Percentiles rank a stretch among this genome's conserved stretches.
These are phyloP conservation scores for Phalacrocorax brasilianus DNA, from an alignment of 2,113 vertebrate species.

Conservation along the genomic window DNA sequence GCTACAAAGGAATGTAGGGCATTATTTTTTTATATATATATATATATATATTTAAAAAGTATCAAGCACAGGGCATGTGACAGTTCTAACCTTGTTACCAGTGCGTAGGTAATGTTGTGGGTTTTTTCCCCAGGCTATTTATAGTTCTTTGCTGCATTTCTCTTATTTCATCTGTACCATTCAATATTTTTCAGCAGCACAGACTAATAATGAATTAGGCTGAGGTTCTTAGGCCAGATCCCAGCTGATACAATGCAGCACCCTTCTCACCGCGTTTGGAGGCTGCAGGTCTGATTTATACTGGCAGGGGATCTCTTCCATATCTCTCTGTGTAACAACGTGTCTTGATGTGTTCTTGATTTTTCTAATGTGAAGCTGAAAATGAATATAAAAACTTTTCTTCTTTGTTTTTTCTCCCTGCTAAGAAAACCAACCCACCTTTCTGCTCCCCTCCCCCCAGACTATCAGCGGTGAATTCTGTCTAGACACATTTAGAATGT, in stretches of 20 bases:
- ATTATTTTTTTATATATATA: neutral
- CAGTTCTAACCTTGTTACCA: neutral
- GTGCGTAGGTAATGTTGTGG: neutral
- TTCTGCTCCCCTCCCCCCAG: neutral
- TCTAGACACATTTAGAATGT: slow-evolving; percentile 45
- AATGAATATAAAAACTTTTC: neutral
- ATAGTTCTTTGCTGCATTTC: slow-evolving; percentile 24
- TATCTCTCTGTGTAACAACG: neutral
- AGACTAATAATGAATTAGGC: neutral
- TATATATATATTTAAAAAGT: neutral
- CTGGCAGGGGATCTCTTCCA: neutral
- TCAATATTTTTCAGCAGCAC: neutral
- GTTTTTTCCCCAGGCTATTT: neutral
- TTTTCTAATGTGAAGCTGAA: neutral
- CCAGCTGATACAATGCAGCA: neutral
- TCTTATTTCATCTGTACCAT: neutral
- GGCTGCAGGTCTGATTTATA: neutral
- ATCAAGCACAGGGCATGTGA: neutral
- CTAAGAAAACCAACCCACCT: neutral
- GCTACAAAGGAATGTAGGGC: slow-evolving; percentile 22
- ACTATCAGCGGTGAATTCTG: neutral
- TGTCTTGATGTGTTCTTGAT: neutral
- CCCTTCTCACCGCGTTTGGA: neutral
- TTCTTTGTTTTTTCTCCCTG: neutral
- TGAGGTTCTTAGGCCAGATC: slow-evolving; percentile 3